Evolutionary conservation across 2,797 vertebrate species (phyloP).

Genomic region (Gadopsis bispinosus): DNA sequence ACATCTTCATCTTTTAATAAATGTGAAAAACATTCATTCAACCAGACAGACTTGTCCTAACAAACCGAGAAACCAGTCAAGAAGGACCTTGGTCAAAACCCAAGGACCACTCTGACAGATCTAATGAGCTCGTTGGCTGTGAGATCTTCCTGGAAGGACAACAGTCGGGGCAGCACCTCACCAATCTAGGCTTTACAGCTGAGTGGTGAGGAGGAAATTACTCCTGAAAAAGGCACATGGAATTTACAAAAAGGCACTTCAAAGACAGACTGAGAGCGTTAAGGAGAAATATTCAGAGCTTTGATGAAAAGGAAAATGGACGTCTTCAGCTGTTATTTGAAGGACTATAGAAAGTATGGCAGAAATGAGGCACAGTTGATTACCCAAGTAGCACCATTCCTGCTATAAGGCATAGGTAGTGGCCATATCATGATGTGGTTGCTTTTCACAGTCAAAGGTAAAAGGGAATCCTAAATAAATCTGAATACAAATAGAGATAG

Average conservation of each 20-base stretch:
- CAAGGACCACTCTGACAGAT: slow-evolving; percentile 54
- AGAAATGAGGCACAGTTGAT: slow-evolving; percentile 27
- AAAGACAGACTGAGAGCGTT: slow-evolving; percentile 38
- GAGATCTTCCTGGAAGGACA: slow-evolving; percentile 57
- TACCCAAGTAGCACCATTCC: slow-evolving; percentile 1
- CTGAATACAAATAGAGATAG: neutral
- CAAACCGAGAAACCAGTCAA: slow-evolving; percentile 36
- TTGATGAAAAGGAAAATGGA: slow-evolving; percentile 54
- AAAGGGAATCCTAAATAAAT: neutral
- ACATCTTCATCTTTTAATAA: slow-evolving; percentile 21
- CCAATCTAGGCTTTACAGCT: slow-evolving; percentile 54
- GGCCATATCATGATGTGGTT: neutral
- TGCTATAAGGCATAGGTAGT: neutral
- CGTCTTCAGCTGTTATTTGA: slow-evolving; percentile 45
- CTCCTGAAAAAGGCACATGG: slow-evolving; percentile 40
- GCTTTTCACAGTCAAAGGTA: neutral
- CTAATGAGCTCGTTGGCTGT: slow-evolving; percentile 63
- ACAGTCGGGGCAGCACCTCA: slow-evolving; percentile 55
- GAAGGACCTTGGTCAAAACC: slow-evolving; percentile 45
- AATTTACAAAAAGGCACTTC: slow-evolving; percentile 56
- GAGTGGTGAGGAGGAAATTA: slow-evolving; percentile 46
- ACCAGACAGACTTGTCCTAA: slow-evolving; percentile 22
- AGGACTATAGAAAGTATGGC: slow-evolving; percentile 18
- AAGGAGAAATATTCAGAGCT: slow-evolving; percentile 29
- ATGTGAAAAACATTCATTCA: slow-evolving; percentile 22